Percentiles rank a stretch among this genome's conserved stretches.
phyloP scores from a whole-genome alignment of 2,113 vertebrate species.

The Cygnus atratus region DNA sequence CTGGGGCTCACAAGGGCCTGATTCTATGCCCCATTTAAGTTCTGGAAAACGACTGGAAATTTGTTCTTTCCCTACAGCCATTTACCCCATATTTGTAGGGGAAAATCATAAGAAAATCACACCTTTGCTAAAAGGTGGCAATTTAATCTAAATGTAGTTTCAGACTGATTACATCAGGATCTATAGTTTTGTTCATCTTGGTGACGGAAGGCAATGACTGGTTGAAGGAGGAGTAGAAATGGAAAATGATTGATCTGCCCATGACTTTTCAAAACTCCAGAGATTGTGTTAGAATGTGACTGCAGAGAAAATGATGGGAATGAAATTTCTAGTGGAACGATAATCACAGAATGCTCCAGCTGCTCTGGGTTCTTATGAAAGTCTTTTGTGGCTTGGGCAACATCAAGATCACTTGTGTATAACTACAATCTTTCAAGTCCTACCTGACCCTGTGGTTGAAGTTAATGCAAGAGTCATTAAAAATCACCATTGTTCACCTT shows the following conservation, averaged over 20 bases:
- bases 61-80: not conserved
- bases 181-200: not conserved
- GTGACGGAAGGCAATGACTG: too few species aligned
- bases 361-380: not conserved
- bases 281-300: not conserved
- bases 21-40: not conserved
- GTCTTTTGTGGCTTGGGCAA: not conserved
- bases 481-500: not conserved
- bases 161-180: not conserved
- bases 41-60: not conserved
- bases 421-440: not conserved
- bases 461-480: not conserved
- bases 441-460: not conserved
- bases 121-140: not conserved
- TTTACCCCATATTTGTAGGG: accelerated
- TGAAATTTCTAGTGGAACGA: not conserved
- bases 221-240: not conserved
- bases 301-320: not conserved
- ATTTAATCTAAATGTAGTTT: not conserved
- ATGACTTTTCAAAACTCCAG: too few species aligned
- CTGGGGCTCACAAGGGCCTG: not conserved
- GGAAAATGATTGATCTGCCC: accelerated
- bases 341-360: not conserved
- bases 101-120: not conserved
- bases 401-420: not conserved